A percentile compares a stretch with the other conserved stretches of the same genome.
phyloP scores from a whole-genome alignment of 2,113 vertebrate species.

The Odontophorus gujanensis region DNA sequence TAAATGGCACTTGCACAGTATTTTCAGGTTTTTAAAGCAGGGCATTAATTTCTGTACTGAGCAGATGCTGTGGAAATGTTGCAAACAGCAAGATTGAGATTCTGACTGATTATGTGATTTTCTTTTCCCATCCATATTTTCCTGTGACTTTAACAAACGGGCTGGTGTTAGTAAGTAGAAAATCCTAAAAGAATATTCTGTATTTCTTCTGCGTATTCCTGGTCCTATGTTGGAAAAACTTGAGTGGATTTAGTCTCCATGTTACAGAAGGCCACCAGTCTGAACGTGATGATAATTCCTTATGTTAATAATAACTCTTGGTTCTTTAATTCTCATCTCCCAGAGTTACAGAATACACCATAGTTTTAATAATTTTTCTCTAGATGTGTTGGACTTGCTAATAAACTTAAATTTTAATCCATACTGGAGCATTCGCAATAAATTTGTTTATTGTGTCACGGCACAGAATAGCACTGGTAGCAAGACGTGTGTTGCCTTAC shows the following conservation, averaged over 20 bases:
- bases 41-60: background rate
- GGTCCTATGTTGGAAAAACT: background rate
- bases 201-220: background rate
- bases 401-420: conserved; percentile 38
- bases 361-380: conserved; percentile 11
- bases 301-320: conserved; percentile 21
- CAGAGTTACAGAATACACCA: background rate
- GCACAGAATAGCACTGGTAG: background rate
- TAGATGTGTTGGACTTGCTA: background rate
- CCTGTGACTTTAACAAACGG: background rate
- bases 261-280: background rate
- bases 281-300: conserved; percentile 27
- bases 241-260: background rate
- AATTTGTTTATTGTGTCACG: background rate
- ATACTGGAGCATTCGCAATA: background rate
- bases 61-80: background rate
- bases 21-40: background rate
- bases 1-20: background rate
- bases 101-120: background rate
- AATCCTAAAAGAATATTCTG: background rate
- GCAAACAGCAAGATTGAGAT: background rate
- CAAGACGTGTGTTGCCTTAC: background rate
- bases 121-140: background rate
- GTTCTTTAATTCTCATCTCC: conserved; percentile 24
- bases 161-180: background rate